These are phyloP conservation scores for Euborellia annulipes DNA, from an alignment of 1,140 invertebrate species.

Conservation along the genomic window DNA sequence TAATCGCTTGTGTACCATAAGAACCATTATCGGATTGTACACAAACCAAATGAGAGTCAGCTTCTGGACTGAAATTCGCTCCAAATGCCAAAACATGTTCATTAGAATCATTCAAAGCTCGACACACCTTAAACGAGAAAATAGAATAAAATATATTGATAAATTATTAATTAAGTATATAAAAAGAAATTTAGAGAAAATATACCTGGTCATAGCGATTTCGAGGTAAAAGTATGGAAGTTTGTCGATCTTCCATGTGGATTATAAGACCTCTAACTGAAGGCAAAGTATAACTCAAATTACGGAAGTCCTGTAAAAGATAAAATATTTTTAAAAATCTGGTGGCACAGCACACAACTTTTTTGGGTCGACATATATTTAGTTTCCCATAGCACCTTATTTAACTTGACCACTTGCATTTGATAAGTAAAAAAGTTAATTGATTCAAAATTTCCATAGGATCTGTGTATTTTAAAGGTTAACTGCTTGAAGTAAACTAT, in stretches of 20 bases:
- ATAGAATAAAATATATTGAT: slow-evolving; percentile 4
- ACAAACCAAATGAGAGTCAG: slow-evolving; percentile 79
- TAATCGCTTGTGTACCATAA: slow-evolving; percentile 73
- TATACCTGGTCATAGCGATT: slow-evolving; percentile 65
- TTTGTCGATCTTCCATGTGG: slow-evolving; percentile 72
- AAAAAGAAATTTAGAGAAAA: slow-evolving; percentile 2
- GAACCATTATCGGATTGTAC: slow-evolving; percentile 62
- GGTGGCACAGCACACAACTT: too few relatives aligned
- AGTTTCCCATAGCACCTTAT: too few relatives aligned
- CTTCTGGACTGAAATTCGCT: slow-evolving; percentile 60
- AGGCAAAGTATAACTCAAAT: slow-evolving; percentile 70
- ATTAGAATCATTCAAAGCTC: slow-evolving; percentile 66
- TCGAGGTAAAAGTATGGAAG: slow-evolving; percentile 58
- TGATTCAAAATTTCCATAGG: too few relatives aligned
- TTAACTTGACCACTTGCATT: too few relatives aligned
- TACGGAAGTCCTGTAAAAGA: slow-evolving; percentile 56
- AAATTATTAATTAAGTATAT: not conserved
- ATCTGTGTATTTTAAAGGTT: too few relatives aligned
- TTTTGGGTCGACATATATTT: too few relatives aligned
- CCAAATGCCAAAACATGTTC: slow-evolving; percentile 75
- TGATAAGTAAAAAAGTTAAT: too few relatives aligned
- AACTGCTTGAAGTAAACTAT: too few relatives aligned
- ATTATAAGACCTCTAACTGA: slow-evolving; percentile 61
- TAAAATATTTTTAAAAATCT: too few relatives aligned
- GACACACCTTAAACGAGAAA: slow-evolving; percentile 38